A percentile compares a stretch with the other conserved stretches of the same genome.
These are phyloP conservation scores for Dorcus parallelipipedus DNA, from an alignment of 2,888 invertebrate genomes.

Conservation along the genomic window DNA sequence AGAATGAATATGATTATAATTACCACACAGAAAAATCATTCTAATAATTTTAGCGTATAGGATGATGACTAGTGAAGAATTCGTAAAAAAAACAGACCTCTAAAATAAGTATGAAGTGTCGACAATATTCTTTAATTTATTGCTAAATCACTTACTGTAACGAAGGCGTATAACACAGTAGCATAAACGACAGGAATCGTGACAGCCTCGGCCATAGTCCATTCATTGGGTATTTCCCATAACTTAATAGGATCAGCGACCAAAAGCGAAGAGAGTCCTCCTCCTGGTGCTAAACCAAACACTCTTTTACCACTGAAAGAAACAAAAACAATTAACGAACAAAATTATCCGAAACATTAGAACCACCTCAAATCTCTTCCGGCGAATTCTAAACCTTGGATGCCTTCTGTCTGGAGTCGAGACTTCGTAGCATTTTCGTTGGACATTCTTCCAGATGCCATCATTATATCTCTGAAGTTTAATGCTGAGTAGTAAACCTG, in stretches of 20 bases:
- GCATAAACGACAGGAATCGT: conserved; percentile 74
- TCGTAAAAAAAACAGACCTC: too few species aligned
- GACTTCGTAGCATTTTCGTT: conserved; percentile 72
- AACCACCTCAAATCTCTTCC: conserved; percentile 52
- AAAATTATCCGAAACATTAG: neutral
- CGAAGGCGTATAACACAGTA: conserved; percentile 51
- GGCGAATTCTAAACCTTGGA: conserved; percentile 59
- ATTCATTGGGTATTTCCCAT: conserved; percentile 68
- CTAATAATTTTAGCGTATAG: too few species aligned
- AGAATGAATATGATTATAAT: too few species aligned
- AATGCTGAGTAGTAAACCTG: conserved; percentile 72
- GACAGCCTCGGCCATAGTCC: conserved; percentile 72
- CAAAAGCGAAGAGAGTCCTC: conserved; percentile 61
- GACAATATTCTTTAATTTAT: too few species aligned
- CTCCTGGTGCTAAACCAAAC: conserved; percentile 61
- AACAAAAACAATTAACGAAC: neutral
- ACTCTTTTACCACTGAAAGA: conserved; percentile 55
- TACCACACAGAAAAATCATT: too few species aligned
- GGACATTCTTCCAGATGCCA: conserved; percentile 84
- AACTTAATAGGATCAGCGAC: conserved; percentile 53
- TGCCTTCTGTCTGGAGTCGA: conserved; percentile 51
- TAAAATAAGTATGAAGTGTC: too few species aligned
- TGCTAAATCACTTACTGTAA: conserved; percentile 36
- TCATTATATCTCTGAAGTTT: conserved; percentile 95
- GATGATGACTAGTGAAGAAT: too few species aligned